Base-by-base conservation (phyloP, 2,888 invertebrate species). In the Alcis repandata region DNA sequence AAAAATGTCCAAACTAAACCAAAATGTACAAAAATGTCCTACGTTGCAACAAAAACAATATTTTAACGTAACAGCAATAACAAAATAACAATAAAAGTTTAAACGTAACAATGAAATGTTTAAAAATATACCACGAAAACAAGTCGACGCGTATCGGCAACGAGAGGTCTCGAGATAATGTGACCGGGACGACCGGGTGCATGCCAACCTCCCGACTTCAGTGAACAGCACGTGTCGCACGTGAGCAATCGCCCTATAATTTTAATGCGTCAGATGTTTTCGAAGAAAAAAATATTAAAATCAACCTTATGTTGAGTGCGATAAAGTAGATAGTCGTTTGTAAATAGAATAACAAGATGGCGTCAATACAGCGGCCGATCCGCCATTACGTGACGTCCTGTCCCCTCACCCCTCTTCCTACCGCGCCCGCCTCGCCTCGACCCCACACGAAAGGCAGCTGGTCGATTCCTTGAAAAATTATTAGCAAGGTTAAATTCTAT, bases 381-480 rank as follows among this genome's bases (percentile, higher is more conserved):
- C 27, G 59, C 52, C 52, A 45, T 45, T 52, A 32, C 10, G 17
- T 63, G 62, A 63, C 62, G 51, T 57, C 62, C 57, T 49, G 19
- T 15, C 32, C 20, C 15, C 10, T n/a, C n/a, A n/a, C 13, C 48
- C 13, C 46, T 27, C n/a, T n/a, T n/a, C n/a, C n/a, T n/a, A n/a
- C 15, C 20, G 20, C 22, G 22, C 11, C 45, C 13, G 45, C 20
- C 19, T n/a, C 19, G 19, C 10, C 20, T 45, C 20, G 20, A 45
- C 19, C 20, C 45, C 20, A 19, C 11, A 20, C 22, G 0, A 15
- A 8, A 1, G 20, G 20, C 9, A 11, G 43, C 13, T 2, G 38
- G n/a, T n/a, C 13, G 38, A 27, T 27, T 27, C 27, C 6, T 27
- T 27, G 27, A 27, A 27, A 4, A 27, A 4, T 27, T 27, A 2